Conservation (phyloP, 2,113 vertebrate species). For the Calyptomena viridis region DNA sequence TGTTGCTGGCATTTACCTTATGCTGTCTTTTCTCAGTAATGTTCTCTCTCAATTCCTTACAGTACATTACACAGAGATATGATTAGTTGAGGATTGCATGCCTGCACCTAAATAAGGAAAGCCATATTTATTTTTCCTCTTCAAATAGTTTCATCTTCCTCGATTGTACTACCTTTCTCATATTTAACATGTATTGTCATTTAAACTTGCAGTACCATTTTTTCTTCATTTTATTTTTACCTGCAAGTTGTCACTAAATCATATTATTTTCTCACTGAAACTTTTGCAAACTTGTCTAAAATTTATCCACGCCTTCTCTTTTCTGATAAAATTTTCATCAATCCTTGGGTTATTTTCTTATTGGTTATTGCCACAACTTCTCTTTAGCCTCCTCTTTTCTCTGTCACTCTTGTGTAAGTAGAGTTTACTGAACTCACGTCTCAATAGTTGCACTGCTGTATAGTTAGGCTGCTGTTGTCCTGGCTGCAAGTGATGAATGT, state of each 20-base stretch:
- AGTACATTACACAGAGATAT: background rate
- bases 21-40: background rate
- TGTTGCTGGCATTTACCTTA: background rate
- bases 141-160: background rate
- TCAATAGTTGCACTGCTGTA: background rate
- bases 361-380: background rate
- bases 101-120: background rate
- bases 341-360: background rate
- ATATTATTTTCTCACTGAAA: background rate
- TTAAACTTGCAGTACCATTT: background rate
- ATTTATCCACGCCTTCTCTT: background rate
- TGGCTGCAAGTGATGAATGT: background rate
- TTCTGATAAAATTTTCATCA: background rate
- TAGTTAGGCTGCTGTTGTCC: background rate
- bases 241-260: background rate
- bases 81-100: background rate
- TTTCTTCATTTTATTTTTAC: background rate
- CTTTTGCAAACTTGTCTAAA: background rate
- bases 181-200: background rate
- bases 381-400: background rate
- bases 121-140: background rate
- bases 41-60: background rate
- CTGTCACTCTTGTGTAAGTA: background rate
- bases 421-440: background rate
- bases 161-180: background rate